Base-by-base conservation (phyloP, 2,888 invertebrate species). In the Melinaea menophilus region DNA sequence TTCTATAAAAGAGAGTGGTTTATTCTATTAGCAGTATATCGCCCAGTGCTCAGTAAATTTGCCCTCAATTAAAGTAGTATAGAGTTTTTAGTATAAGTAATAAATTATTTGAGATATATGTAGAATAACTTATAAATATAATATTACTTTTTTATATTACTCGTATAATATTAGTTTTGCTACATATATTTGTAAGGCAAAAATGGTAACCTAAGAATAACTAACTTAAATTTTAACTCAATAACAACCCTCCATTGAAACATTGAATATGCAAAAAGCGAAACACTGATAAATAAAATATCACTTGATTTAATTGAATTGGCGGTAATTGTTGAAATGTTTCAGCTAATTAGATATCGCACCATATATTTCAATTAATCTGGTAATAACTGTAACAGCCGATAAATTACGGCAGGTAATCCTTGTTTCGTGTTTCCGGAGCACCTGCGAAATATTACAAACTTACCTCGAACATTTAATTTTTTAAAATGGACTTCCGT, bases 361-460 rank as follows among this genome's bases (percentile, higher is more conserved):
- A 59, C 64, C 65, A 67, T 71, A 69, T 71, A 71, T 71, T 71
- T 68, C 68, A 71, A 71, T 71, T 69, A 66, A 68, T 68, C 63
- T 61, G 69, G 63, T 69, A 68, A 68, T 66, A 67, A 67, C 69
- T 62, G 68, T 65, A 64, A 63, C 68, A 63, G 56, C 61, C 62
- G 66, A 64, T 66, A 68, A 63, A 67, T 68, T 66, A 57, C 58
- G 56, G 54, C 59, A 61, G 55, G 61, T 66, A 68, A 66, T 68
- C 66, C 63, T 13, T 66, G 66, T 63, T 60, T 57, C 37, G 59
- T 63, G 61, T 65, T 65, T 59, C 12, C 55, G 45, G 12, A 61
- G 63, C 66, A 68, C 63, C 66, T 66, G 68, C 55, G 67, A 69
- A 64, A 31, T 7, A 51, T 9, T 51, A 9, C 31, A 22, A 51